Percentiles rank a stretch among this genome's conserved stretches.
Evolutionary conservation across 2,113 vertebrate species (phyloP).

Genomic region (Stictonetta naevosa): DNA sequence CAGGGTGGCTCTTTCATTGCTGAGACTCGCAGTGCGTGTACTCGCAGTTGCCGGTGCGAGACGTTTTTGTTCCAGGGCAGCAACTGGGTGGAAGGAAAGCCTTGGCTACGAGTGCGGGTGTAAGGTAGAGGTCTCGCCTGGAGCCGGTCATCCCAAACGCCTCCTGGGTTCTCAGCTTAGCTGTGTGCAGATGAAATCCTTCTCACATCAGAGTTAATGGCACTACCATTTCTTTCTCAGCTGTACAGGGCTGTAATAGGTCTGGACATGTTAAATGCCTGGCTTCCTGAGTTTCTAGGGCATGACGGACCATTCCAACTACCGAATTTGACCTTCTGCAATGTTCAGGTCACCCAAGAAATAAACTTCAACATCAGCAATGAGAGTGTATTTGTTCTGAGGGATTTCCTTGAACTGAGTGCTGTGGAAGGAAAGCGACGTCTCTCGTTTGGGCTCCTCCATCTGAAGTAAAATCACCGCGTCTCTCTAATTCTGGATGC

Average conservation of each 20-base stretch:
- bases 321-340: neutral
- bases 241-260: neutral
- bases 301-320: rapidly evolving
- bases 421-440: neutral
- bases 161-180: neutral
- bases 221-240: neutral
- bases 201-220: neutral
- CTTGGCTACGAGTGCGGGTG: neutral
- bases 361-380: neutral
- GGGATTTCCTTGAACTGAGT: neutral
- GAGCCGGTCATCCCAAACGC: neutral
- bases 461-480: neutral
- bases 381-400: neutral
- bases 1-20: rapidly evolving
- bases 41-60: rapidly evolving
- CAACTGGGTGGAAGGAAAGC: neutral
- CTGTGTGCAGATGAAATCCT: neutral
- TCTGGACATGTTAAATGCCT: neutral
- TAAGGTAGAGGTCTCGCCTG: rapidly evolving
- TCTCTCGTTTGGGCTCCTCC: neutral
- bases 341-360: neutral
- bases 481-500: neutral
- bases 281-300: neutral
- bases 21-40: neutral
- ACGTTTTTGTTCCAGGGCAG: neutral